Conservation (phyloP, 2,797 vertebrate genomes). For the Anas capensis region DNA sequence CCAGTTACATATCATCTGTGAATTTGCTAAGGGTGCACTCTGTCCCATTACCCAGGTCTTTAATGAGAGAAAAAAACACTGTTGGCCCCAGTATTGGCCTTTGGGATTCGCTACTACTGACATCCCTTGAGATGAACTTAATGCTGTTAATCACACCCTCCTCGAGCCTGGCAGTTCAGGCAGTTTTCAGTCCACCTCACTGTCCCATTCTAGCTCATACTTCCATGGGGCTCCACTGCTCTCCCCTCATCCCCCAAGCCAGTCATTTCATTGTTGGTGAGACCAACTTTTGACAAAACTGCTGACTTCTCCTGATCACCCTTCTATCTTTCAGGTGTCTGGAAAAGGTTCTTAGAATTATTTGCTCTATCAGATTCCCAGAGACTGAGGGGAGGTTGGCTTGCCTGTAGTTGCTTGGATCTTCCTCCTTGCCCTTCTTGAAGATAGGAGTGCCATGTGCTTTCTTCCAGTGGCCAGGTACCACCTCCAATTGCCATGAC, state of each 20-base stretch:
- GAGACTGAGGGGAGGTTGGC: neutral
- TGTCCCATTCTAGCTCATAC: neutral
- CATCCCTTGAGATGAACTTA: neutral
- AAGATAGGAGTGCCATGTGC: neutral
- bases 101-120: neutral
- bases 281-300: neutral
- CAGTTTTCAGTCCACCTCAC: neutral
- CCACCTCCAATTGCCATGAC: rapidly evolving
- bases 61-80: neutral
- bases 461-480: neutral
- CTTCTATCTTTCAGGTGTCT: neutral
- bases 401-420: neutral
- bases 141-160: neutral
- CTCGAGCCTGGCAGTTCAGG: neutral
- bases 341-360: neutral
- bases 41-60: neutral
- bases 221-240: neutral
- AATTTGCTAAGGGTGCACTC: neutral
- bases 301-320: neutral
- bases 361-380: neutral
- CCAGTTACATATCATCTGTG: rapidly evolving
- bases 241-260: neutral
- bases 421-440: neutral
- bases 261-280: neutral
- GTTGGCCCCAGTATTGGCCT: neutral